A percentile compares a stretch with the other conserved stretches of the same genome.
phyloP scores from a whole-genome alignment of 1,140 invertebrate species.

The Cyclargus thomasi region DNA sequence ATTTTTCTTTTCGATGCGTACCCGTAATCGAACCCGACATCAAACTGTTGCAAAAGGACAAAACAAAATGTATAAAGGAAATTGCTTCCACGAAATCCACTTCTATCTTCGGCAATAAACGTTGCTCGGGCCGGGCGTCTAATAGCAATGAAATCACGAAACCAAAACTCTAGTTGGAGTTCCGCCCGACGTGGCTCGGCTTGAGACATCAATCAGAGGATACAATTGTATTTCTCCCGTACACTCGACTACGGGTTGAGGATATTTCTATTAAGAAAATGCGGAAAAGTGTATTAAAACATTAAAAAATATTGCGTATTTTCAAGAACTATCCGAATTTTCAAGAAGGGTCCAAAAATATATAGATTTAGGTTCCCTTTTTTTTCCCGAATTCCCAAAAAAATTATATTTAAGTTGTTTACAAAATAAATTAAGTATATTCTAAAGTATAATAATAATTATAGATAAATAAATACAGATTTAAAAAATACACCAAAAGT shows the following conservation, averaged over 20 bases:
- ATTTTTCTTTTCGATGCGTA: not conserved
- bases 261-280: too few relatives aligned
- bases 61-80: constrained; percentile 76
- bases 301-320: too few relatives aligned
- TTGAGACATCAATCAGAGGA: constrained; percentile 33
- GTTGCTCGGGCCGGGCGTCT: constrained; percentile 62
- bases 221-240: constrained; percentile 26
- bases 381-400: too few relatives aligned
- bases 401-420: too few relatives aligned
- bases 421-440: too few relatives aligned
- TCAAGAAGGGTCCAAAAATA: too few relatives aligned
- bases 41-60: constrained; percentile 73
- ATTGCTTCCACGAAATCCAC: constrained; percentile 74
- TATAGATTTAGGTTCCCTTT: too few relatives aligned
- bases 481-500: too few relatives aligned
- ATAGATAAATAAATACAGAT: too few relatives aligned
- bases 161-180: constrained; percentile 69
- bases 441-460: too few relatives aligned
- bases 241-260: not conserved
- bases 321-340: too few relatives aligned
- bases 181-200: constrained; percentile 46
- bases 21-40: constrained; percentile 59
- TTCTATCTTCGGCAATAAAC: constrained; percentile 74
- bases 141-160: constrained; percentile 75
- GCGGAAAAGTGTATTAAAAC: too few relatives aligned